Evolutionary conservation across 2,113 vertebrate species (phyloP), one percentile per base, ranked within the genome.

Genomic region (Calypte anna): DNA sequence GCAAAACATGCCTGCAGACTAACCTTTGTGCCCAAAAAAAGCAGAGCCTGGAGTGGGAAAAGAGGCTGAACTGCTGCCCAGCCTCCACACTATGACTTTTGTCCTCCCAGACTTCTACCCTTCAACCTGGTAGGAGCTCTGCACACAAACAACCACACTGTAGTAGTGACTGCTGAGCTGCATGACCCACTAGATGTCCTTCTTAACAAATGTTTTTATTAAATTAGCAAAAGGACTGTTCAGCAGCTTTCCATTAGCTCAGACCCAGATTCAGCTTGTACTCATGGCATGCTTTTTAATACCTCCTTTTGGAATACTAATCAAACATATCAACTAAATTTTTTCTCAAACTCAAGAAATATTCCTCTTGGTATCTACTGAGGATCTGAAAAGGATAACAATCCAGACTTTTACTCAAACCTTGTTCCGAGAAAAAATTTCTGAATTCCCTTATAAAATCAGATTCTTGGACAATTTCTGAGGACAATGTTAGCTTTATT

Each of bases 131-230:
- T 36, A 69, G 62, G 59, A 82, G 67, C 67, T 63, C 59, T 78
- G 36, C 36, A 75, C 38, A 86, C 20, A 77, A 77, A 33, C 19
- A 90, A 53, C 15, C 9, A 24, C 13, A 24, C 31, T 55, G 38
- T 78, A 31, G 43, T 68, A 93, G 86, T 78, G 33, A 38, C 73
- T 94, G 88, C 82, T 93, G 86, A 96, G 57, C 22, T 3, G 7
- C 82, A 72, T 84, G 83, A 94, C 95, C 91, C 86, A 95, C 92
- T 96, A 96, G 94, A 88, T 94, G 91, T 95, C 93, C 92, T 94
- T 94, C 92, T 96, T 90, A 96, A 96, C 91, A 96, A 96, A 93
- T 83, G 10, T 88, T 94, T 92, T 92, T 83, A 75, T 78, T 43
- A 91, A 93, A 70, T 84, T 90, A 91, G 78, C 24, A 33, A 23